These are phyloP conservation scores for Malthinus seriepunctatus DNA, from an alignment of 2,888 invertebrate genomes.

Conservation along the genomic window DNA sequence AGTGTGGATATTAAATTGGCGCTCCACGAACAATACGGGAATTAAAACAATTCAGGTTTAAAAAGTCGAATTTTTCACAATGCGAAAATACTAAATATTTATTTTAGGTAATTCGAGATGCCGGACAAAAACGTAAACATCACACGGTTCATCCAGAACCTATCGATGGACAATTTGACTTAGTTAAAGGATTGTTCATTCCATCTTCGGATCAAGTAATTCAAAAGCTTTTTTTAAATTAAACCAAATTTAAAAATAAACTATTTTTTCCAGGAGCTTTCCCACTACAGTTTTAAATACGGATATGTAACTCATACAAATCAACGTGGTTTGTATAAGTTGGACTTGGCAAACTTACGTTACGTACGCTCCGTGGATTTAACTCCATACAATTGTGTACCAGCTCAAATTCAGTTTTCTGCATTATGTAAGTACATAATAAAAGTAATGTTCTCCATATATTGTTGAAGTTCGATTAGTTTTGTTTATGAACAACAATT, in stretches of 20 bases:
- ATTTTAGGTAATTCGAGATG: conserved; percentile 68
- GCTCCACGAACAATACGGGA: conserved; percentile 61
- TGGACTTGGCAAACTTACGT: conserved; percentile 71
- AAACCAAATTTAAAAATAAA: too few relatives aligned
- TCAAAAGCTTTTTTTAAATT: background rate
- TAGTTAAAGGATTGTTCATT: conserved; percentile 67
- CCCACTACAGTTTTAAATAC: conserved; percentile 65
- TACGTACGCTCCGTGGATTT: conserved; percentile 73
- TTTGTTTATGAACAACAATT: too few relatives aligned
- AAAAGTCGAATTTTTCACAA: background rate
- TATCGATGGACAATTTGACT: conserved; percentile 75
- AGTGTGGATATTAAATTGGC: conserved; percentile 76
- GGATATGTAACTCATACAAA: conserved; percentile 76
- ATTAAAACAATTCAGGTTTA: conserved; percentile 65
- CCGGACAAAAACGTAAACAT: conserved; percentile 71
- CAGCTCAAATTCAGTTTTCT: conserved; percentile 69
- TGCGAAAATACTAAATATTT: background rate
- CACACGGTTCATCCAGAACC: conserved; percentile 74
- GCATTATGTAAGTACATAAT: conserved; percentile 66
- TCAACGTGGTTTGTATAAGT: conserved; percentile 72
- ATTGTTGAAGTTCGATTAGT: background rate
- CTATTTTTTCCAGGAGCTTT: conserved; percentile 53
- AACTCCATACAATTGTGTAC: conserved; percentile 73
- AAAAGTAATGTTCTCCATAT: background rate
- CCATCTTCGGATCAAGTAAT: conserved; percentile 61